Evolutionary conservation across 2,113 vertebrate genomes (phyloP).

Genomic region (Prietella phreatophila): DNA sequence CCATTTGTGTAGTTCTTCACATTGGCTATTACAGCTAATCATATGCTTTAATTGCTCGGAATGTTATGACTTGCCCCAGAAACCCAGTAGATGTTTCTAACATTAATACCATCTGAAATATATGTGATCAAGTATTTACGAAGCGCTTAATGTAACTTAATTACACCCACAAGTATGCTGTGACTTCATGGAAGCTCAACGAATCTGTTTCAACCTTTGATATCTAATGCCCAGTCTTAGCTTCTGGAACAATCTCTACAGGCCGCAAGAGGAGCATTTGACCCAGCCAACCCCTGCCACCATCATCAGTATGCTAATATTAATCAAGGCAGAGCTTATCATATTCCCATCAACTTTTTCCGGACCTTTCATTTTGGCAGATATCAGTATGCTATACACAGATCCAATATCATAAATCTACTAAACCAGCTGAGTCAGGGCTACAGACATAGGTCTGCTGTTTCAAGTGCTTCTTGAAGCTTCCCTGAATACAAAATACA

Average conservation of each 20-base stretch:
- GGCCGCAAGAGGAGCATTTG: constrained; percentile 4
- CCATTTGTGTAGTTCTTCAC: too few species aligned
- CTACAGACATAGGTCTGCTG: neutral
- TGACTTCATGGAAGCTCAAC: neutral
- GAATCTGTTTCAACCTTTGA: constrained; percentile 18
- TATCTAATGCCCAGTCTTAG: constrained; percentile 31
- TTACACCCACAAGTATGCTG: neutral
- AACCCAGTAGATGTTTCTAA: neutral
- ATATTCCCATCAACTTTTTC: constrained; percentile 16
- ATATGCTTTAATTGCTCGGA: neutral
- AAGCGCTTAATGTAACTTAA: neutral
- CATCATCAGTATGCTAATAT: constrained; percentile 20
- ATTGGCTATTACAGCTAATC: neutral
- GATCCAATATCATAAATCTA: neutral
- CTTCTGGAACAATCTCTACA: constrained; percentile 39
- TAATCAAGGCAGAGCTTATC: constrained; percentile 15
- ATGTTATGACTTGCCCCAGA: neutral
- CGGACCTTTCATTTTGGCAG: neutral
- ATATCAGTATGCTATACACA: neutral
- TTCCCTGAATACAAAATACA: neutral
- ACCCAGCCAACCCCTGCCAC: neutral
- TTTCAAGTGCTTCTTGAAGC: neutral
- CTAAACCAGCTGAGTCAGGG: neutral
- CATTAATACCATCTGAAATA: neutral
- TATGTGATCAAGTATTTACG: neutral